phyloP scores from a whole-genome alignment of 2,113 vertebrate genomes.

The Tachysurus fulvidraco region DNA sequence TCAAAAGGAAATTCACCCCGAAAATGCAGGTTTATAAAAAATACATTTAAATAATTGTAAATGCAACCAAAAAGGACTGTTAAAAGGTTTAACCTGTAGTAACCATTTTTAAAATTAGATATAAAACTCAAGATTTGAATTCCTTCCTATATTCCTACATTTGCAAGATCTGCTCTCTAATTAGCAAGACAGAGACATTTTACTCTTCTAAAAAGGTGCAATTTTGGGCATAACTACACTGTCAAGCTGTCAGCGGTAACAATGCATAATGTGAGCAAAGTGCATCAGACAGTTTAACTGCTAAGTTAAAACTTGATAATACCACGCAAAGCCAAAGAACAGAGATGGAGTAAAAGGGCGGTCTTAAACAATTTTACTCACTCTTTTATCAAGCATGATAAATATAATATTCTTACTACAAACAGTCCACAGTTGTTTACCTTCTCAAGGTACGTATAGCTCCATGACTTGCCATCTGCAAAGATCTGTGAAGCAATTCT shows the following conservation, averaged over 20 bases:
- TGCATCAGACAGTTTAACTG: slow-evolving; percentile 51
- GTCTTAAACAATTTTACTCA: slow-evolving; percentile 10
- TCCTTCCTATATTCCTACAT: slow-evolving; percentile 13
- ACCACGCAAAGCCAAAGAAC: slow-evolving; percentile 22
- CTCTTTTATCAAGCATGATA: slow-evolving; percentile 8
- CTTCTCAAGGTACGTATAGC: slow-evolving; percentile 95
- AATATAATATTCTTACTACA: neutral
- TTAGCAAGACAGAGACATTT: slow-evolving; percentile 66
- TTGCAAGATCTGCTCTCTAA: slow-evolving; percentile 56
- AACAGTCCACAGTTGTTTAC: slow-evolving; percentile 59
- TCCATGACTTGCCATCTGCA: slow-evolving; percentile 96
- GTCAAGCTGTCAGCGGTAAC: slow-evolving; percentile 58
- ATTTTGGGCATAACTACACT: slow-evolving; percentile 62
- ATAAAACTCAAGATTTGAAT: slow-evolving; percentile 49
- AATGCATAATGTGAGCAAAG: slow-evolving; percentile 56
- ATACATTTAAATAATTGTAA: slow-evolving; percentile 47
- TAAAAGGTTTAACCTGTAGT: slow-evolving; percentile 51
- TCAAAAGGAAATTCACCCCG: slow-evolving; percentile 34
- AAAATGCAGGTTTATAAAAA: slow-evolving; percentile 51
- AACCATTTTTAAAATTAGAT: slow-evolving; percentile 58
- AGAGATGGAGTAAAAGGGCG: neutral
- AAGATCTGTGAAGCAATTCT: slow-evolving; percentile 92
- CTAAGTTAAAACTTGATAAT: slow-evolving; percentile 35
- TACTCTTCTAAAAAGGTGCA: slow-evolving; percentile 60
- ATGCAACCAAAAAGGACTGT: slow-evolving; percentile 49